phyloP scores from a whole-genome alignment of 1,140 invertebrate species.

The Trypoxylus dichotomus region DNA sequence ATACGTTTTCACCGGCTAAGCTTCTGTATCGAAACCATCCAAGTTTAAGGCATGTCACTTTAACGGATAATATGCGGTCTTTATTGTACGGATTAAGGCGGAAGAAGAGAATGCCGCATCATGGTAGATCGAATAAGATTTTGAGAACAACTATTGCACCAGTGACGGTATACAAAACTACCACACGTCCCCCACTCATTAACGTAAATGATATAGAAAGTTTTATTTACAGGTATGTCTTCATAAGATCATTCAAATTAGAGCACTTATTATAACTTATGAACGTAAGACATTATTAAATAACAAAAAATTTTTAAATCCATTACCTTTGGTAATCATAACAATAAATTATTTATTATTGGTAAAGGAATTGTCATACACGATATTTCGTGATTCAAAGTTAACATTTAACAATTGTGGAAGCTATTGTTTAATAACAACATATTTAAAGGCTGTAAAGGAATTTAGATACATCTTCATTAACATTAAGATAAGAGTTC shows the following conservation, averaged over 20 bases:
- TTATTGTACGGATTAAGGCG: background rate
- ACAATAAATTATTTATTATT: no score
- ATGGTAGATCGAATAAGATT: slow-evolving; percentile 3
- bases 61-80: slow-evolving; percentile 2
- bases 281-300: no score
- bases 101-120: slow-evolving; percentile 16
- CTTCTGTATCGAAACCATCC: slow-evolving; percentile 4
- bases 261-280: no score
- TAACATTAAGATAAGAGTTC: no score
- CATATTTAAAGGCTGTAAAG: no score
- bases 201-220: slow-evolving; percentile 19
- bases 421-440: no score
- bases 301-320: no score
- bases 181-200: background rate
- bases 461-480: no score
- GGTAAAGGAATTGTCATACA: no score
- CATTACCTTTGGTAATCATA: no score
- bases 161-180: background rate
- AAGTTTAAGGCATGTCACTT: background rate
- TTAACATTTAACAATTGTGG: no score
- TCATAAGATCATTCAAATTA: background rate
- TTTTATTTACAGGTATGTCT: background rate
- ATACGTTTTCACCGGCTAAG: background rate
- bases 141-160: background rate
- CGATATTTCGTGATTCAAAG: no score